Base-by-base conservation (phyloP, 2,888 invertebrate species). In the Elmis aenea region DNA sequence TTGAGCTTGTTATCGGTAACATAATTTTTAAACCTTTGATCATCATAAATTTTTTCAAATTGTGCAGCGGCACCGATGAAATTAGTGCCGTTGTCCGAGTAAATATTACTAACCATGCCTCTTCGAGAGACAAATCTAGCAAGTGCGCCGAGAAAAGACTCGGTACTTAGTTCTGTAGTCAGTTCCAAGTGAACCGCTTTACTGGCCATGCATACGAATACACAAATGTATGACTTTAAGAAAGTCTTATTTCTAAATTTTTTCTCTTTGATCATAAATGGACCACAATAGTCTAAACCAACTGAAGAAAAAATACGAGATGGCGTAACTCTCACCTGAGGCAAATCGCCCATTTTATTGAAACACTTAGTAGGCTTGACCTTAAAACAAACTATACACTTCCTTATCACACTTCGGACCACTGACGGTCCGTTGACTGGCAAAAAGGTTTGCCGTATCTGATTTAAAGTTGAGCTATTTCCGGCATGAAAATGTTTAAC, bases 251-350 rank as follows among this genome's bases (percentile, higher is more conserved):
- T 38, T 31, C 35, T 13, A 10, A 9, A 27, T 9, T 18, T 15
- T 11, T 6, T 9, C 33, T 35, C 31, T 30, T 31, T 39, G 5
- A 47, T 13, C 5, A 32, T 13, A 13, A 49, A 35, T 6, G 50
- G 50, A 4, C 51, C 51, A 29, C 38, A 42, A 33, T 31, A 51
- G 21, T 54, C 53, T 9, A 54, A 24, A 11, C 48, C 52, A n/a
- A 33, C 31, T 5, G 26, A 13, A 2, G 13, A 9, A 34, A 54
- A 54, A 21, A 38, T 27, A 16, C 32, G 13, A 13, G 33, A 20
- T 4, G 22, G 33, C 3, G 24, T 35, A 3, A 43, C 37, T 13
- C 53, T 36, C 12, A 32, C 11, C n/a, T 14, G 13, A 6, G 51
- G 50, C 16, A 52, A 33, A 20, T 46, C 23, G 23, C 48, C 50